phyloP scores from a whole-genome alignment of 2,888 invertebrate genomes.

The Timema cristinae region DNA sequence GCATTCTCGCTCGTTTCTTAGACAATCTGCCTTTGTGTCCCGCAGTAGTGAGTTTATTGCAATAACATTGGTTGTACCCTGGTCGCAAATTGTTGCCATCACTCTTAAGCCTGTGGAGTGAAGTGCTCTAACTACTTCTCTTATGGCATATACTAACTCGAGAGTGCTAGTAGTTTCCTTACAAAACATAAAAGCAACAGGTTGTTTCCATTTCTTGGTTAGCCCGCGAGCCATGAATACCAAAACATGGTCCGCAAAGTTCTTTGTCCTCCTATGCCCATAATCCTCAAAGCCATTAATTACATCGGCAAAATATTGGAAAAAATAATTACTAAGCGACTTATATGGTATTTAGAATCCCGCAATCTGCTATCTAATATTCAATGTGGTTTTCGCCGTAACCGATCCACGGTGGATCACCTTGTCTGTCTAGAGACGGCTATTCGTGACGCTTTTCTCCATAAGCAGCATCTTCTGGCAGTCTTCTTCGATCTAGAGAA shows the following conservation, averaged over 20 bases:
- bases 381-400: no score
- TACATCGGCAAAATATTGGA: no score
- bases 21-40: neutral
- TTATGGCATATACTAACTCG: neutral
- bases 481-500: no score
- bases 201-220: neutral
- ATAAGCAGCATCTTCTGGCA: no score
- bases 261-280: neutral
- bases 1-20: neutral
- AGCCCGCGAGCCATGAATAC: neutral
- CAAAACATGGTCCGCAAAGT: neutral
- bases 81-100: neutral
- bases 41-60: neutral
- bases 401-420: no score
- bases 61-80: neutral
- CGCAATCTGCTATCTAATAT: no score
- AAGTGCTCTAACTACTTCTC: neutral
- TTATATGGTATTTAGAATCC: no score
- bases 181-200: neutral
- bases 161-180: neutral
- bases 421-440: no score
- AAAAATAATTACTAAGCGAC: no score
- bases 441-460: no score
- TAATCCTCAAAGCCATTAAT: neutral
- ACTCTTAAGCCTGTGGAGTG: neutral